Base-by-base conservation (phyloP, 2,113 vertebrate genomes). In the Chlorocebus sabaeus region DNA sequence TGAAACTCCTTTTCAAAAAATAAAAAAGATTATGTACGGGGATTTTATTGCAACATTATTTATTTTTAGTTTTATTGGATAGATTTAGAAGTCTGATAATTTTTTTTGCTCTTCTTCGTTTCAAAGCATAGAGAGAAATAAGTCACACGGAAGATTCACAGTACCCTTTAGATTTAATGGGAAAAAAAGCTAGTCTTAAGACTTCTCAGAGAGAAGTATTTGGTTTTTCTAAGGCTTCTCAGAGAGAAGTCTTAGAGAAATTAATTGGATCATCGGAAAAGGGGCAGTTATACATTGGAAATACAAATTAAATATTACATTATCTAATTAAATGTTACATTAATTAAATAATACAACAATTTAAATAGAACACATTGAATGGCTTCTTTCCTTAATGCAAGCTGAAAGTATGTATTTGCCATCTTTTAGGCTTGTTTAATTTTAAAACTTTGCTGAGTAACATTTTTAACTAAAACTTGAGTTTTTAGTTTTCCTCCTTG, bases 381-480 rank as follows among this genome's bases (percentile, higher is more conserved):
- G 32, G 43, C 17, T 96, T 93, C 48, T 83, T 96, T 43, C 27
- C 79, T 92, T 88, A 78, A 40, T 32, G 8, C 18, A 90, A 73
- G 17, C 48, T 82, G 88, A 97, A 98, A 93, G 68, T 1, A 22
- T 68, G 87, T 20, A 82, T 92, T 89, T 94, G 16, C 90, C 90
- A 67, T 79, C 25, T 57, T 72, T 89, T 45, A 80, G 85, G 73
- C 85, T 92, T 84, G 43, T 97, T 95, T 97, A 94, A 92, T 95
- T 95, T 97, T 88, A 85, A 2, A 92, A 81, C 2, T 88, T 12
- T 88, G 40, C 79, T 95, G 10, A 32, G 38, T 40, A 61, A 61
- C 23, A 61, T 61, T 61, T 61, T 61, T 61, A 61, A 61, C 20
- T 61, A 61, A 25, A 61, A 85, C 43, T 73, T 48, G 38, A 43